Evolutionary conservation across 2,797 vertebrate species (phyloP), one percentile per base, ranked within the genome.

Genomic region (Apogon hyalosoma): DNA sequence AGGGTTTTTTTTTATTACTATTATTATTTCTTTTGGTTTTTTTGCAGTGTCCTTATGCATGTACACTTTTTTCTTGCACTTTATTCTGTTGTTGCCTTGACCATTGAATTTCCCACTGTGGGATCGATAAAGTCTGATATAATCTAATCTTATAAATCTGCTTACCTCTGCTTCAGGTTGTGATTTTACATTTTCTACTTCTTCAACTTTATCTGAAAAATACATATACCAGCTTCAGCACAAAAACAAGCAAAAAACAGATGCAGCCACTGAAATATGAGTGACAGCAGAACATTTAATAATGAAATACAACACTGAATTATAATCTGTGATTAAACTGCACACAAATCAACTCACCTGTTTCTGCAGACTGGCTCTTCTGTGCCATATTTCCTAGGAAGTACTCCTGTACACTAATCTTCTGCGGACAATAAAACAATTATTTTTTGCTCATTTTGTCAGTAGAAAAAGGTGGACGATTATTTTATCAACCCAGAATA

Each of bases 391-490:
- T 95, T 12, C 98, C 98, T 82, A 99, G 93, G 71, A 94, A 98
- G 87, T 99, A 99, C 56, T 99, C 98, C 49, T 99, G 98, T 79
- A 99, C 92, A 87, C 92, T 98, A 52, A 96, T 93, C 88, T 98
- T 98, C 97, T 98, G 68, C 49, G 52, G 70, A 90, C 66, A 77
- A 16, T 70, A 15, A 63, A 3, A 39, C 1, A 0, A 36, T 73
- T 21, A 55, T 6, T 9, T 13, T 77, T 4, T 57, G 43, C 1
- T 24, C 40, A 50, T 2, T 39, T 1, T n/a, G 1, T 6, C 46
- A 2, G 8, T 10, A 52, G 13, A 28, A 11, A 7, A 8, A 18
- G 0, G 6, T 2, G 65, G 21, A 56, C 28, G 33, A 18, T 14
- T 0, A 40, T 11, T 33, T 74, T 36, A 68, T 16, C 3, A 21